Conservation (phyloP, 2,797 vertebrate species). For the Triplophysa bombifrons region DNA sequence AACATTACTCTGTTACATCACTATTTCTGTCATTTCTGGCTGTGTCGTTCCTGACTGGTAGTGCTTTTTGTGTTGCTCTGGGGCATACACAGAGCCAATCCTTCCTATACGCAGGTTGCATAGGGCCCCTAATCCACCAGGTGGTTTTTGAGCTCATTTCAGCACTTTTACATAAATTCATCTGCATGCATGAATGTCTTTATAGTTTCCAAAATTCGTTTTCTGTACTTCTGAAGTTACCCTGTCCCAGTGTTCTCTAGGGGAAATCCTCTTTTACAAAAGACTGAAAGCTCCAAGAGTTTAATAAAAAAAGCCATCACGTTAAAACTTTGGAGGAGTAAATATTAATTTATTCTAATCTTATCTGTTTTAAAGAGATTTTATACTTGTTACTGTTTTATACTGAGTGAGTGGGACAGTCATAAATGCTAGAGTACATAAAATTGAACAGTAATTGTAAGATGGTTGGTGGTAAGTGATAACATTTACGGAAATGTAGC, state of each 20-base stretch:
- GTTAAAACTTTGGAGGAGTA: conserved; percentile 20
- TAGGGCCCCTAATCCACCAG: no score
- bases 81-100: neutral
- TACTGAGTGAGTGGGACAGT: neutral
- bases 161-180: neutral
- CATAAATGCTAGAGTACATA: no score
- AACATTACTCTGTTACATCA: neutral
- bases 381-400: conserved; percentile 2
- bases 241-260: conserved; percentile 37
- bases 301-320: neutral
- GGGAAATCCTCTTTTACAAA: conserved; percentile 40
- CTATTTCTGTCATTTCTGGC: no score
- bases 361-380: neutral
- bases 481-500: neutral
- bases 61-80: no score
- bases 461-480: neutral
- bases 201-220: no score
- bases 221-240: no score
- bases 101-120: neutral
- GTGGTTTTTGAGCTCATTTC: neutral
- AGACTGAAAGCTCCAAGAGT: neutral
- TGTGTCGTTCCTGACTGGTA: neutral
- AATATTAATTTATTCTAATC: conserved; percentile 30
- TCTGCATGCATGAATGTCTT: neutral
- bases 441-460: neutral